Evolutionary conservation across 2,888 invertebrate genomes (phyloP), one percentile per base, ranked within the genome.

Genomic region (Eustalomyia histrio): DNA sequence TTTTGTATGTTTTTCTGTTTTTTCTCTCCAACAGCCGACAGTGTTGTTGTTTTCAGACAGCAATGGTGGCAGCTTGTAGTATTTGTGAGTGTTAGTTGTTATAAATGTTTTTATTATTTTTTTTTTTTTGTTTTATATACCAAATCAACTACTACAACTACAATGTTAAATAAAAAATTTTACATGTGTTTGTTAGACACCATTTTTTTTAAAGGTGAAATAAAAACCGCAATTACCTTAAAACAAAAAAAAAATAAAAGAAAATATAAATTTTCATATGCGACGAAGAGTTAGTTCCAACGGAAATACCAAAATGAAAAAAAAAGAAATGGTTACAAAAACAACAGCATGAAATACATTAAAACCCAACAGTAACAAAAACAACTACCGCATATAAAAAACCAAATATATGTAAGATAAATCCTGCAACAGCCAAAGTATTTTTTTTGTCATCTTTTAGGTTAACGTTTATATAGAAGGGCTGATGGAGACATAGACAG

Each of bases 171-270:
- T 39, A 2, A 47, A 50, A 3, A 2, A 17, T 12, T 29, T n/a
- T 21, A 65, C 35, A 53, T 63, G 35, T 67, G 39, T 29, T 61
- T 64, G 29, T 47, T 71, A 6, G 43, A 47, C n/a, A n/a, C 3
- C 14, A 39, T n/a, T 35, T 76, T 33, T n/a, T 75, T 57, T 52
- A 55, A 60, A 29, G 35, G 47, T 39, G 50, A 61, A 58, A 72
- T 43, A 60, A 79, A 76, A 71, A 61, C 65, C 71, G 67, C 71
- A 80, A 76, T 73, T 69, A 80, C 67, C 57, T 67, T 72, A 63
- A 29, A 1, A 72, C 58, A 18, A 68, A 68, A 69, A 57, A 47
- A 71, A 29, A n/a, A n/a, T n/a, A 39, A 33, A 16, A 55, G 12
- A 50, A 64, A 35, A 60, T 14, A 35, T 17, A 67, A 61, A 61